Base-by-base conservation (phyloP, 2,113 vertebrate species). In the Felis chaus region DNA sequence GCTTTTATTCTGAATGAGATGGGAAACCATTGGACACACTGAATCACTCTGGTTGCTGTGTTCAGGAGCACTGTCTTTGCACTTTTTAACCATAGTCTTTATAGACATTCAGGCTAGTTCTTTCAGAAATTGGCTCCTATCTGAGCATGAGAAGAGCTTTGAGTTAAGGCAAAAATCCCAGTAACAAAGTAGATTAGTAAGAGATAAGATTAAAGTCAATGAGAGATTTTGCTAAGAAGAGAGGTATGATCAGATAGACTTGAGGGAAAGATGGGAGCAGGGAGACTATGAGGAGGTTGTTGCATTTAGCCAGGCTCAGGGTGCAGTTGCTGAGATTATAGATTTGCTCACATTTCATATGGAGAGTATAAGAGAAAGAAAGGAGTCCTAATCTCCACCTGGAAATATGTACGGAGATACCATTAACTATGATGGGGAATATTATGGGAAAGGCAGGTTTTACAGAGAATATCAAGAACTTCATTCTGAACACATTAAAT, bases 381-480 rank as follows among this genome's bases (percentile, higher is more conserved):
- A 50, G 7, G 19, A 57, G 18, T 76, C 11, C 0, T 89, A 14
- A 65, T 63, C 27, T 74, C 33, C 27, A 57, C 31, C 57, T 61
- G 23, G 7, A 86, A 50, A 16, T 45, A 45, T 29, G 15, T 79
- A 66, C 19, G 12, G 25, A 78, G 36, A 55, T 78, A 71, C 15
- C 13, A 57, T 73, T 63, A 90, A 86, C 71, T 79, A 8, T 91
- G 74, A 74, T 66, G 66, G 31, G 80, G 71, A 86, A 86, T 36
- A 48, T 74, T 74, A 48, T 57, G 68, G 61, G 57, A 92, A 12
- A 14, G 48, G 7, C 36, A 94, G 14, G 8, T 55, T 66, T 94
- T 88, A 82, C 19, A 92, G 74, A 76, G 39, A 87, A 39, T 94
- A 94, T 92, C 31, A 92, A 69, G 25, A 76, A 19, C 18, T 87